phyloP scores from a whole-genome alignment of 2,797 vertebrate species.

The Acropternis orthonyx region DNA sequence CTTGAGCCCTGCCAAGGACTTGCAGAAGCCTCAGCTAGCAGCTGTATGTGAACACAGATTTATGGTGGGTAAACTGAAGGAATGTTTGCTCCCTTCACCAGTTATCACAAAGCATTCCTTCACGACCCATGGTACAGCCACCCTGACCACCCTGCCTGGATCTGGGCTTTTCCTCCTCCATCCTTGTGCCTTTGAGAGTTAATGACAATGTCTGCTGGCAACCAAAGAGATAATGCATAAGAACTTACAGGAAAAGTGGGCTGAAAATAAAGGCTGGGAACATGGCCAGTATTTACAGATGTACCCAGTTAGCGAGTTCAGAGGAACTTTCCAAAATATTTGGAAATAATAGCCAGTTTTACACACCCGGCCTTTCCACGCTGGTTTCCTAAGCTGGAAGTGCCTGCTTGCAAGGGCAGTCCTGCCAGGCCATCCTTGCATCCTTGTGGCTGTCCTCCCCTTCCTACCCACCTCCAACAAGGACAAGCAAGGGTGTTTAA shows the following conservation, averaged over 20 bases:
- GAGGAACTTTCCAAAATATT: constrained; percentile 4
- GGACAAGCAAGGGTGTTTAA: background rate
- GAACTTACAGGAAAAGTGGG: constrained; percentile 3
- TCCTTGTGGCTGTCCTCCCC: background rate
- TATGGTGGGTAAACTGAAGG: background rate
- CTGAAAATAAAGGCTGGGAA: constrained; percentile 42
- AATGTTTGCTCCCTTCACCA: fast-evolving
- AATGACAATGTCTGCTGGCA: background rate
- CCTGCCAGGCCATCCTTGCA: background rate
- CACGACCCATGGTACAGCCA: background rate
- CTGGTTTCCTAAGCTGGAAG: background rate
- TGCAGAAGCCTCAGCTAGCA: background rate
- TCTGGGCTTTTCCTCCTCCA: background rate
- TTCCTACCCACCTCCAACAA: background rate
- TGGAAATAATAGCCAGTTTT: background rate
- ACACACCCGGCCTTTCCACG: background rate
- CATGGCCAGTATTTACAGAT: constrained; percentile 1
- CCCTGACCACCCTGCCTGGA: background rate
- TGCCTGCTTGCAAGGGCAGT: background rate
- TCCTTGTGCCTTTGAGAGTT: background rate
- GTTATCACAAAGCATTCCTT: background rate
- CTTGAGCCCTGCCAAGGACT: background rate
- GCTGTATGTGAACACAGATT: background rate
- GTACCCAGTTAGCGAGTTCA: background rate
- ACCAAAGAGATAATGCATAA: background rate